A percentile compares a stretch with the other conserved stretches of the same genome.
phyloP scores from a whole-genome alignment of 2,888 invertebrate species.

The Scrobipalpa atriplicella region DNA sequence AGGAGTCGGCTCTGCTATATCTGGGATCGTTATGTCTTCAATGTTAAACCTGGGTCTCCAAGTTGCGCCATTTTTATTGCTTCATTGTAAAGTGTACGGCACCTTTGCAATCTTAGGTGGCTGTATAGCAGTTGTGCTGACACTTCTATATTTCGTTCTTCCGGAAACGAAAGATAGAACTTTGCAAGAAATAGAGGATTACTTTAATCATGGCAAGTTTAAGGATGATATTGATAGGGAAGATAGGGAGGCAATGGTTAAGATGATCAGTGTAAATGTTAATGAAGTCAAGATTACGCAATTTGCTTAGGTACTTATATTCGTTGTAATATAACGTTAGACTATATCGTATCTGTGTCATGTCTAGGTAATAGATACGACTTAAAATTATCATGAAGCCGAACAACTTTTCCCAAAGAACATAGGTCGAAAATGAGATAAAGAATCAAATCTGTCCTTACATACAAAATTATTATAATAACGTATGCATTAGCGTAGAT shows the following conservation, averaged over 20 bases:
- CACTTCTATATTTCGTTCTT: slow-evolving; percentile 44
- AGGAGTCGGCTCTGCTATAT: slow-evolving; percentile 50
- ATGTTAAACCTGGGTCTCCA: slow-evolving; percentile 51
- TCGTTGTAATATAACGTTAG: no score
- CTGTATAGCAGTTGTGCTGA: slow-evolving; percentile 38
- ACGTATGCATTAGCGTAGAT: no score
- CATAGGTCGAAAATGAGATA: no score
- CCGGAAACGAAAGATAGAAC: slow-evolving; percentile 57
- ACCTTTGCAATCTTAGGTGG: slow-evolving; percentile 45
- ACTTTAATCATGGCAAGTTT: slow-evolving; percentile 41
- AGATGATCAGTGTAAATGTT: slow-evolving; percentile 2
- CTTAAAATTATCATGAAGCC: no score
- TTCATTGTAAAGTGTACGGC: slow-evolving; percentile 44
- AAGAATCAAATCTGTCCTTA: no score
- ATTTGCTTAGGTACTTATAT: not conserved
- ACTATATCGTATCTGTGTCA: no score
- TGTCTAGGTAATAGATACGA: no score
- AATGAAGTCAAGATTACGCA: not conserved
- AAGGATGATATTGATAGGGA: slow-evolving; percentile 32
- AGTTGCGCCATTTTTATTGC: slow-evolving; percentile 52
- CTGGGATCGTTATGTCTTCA: slow-evolving; percentile 50
- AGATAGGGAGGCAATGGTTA: not conserved
- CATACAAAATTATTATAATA: no score
- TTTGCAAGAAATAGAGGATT: slow-evolving; percentile 52
- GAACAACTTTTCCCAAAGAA: no score